Base-by-base conservation (phyloP, 2,888 invertebrate species). In the Coecobrya sp. region DNA sequence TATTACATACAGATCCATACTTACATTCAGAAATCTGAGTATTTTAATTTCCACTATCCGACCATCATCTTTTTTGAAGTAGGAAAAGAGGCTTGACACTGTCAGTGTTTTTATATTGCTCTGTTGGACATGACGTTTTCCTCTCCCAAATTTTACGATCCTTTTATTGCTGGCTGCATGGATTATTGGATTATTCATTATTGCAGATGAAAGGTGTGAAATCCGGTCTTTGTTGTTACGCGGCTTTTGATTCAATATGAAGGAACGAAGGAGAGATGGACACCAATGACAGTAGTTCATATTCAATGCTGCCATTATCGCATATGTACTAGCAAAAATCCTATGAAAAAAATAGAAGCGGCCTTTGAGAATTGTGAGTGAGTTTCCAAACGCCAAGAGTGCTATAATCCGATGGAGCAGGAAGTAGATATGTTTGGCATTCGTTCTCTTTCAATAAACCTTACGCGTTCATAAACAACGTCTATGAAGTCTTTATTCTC, bases 141-240 rank as follows among this genome's bases (percentile, higher is more conserved):
- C 68, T 68, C 30, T 13, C 68, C 68, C 30, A 30, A 68, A 27
- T 30, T 68, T 68, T 68, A 68, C 68, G 68, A 30, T 27, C 30
- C 68, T n/a, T 76, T 76, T 76, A 76, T 76, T 76, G 11, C 76
- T n/a, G 4, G 76, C 10, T 49, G 68, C 30, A 59, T 88, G 68
- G 68, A 59, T 88, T 88, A 88, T 88, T 88, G 88, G 88, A 88
- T 88, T 88, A 81, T 68, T 68, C 68, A 68, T 27, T 68, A 68
- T 81, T 45, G 22, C 27, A 49, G 49, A 68, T 49, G 88, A 81
- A 88, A 88, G 88, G 81, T 88, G 88, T 88, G 88, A 88, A 88
- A 81, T 88, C 87, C 87, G 87, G 87, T 76, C 55, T 79, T 87
- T 85, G 52, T 55, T 86, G 52, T n/a, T 68, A 68, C 30, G 68